Conservation (phyloP, 2,888 invertebrate species). For the Dinocampus coccinellae region DNA sequence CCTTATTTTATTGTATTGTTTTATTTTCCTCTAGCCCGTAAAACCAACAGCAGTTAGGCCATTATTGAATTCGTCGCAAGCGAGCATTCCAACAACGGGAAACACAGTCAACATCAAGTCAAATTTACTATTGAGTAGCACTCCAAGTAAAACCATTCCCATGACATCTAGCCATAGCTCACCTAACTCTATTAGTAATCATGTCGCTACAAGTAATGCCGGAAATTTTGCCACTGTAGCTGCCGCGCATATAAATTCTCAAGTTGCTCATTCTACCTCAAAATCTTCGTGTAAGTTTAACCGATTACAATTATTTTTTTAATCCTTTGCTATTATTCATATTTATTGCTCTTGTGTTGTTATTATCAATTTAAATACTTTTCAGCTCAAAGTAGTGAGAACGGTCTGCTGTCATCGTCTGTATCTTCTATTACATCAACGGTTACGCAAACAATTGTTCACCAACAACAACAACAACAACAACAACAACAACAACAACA, state of each 20-base stretch:
- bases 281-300: slow-evolving; percentile 67
- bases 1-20: slow-evolving; percentile 29
- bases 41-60: slow-evolving; percentile 85
- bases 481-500: slow-evolving; percentile 66
- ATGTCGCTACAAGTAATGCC: slow-evolving; percentile 65
- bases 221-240: slow-evolving; percentile 79
- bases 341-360: background rate
- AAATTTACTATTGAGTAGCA: slow-evolving; percentile 70
- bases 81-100: slow-evolving; percentile 75
- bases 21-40: slow-evolving; percentile 75
- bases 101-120: slow-evolving; percentile 71
- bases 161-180: slow-evolving; percentile 73
- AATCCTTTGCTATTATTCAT: background rate
- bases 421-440: slow-evolving; percentile 60
- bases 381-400: slow-evolving; percentile 68
- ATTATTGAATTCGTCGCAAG: slow-evolving; percentile 65
- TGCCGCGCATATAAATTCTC: slow-evolving; percentile 69
- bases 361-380: slow-evolving; percentile 4
- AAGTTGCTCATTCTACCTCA: slow-evolving; percentile 67
- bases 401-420: slow-evolving; percentile 65
- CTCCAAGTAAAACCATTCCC: slow-evolving; percentile 70
- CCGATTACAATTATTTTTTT: slow-evolving; percentile 14
- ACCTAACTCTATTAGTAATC: slow-evolving; percentile 67
- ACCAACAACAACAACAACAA: slow-evolving; percentile 56
- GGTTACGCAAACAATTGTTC: slow-evolving; percentile 61